Conservation (phyloP, 2,888 invertebrate genomes). For the Erebia ligea region DNA sequence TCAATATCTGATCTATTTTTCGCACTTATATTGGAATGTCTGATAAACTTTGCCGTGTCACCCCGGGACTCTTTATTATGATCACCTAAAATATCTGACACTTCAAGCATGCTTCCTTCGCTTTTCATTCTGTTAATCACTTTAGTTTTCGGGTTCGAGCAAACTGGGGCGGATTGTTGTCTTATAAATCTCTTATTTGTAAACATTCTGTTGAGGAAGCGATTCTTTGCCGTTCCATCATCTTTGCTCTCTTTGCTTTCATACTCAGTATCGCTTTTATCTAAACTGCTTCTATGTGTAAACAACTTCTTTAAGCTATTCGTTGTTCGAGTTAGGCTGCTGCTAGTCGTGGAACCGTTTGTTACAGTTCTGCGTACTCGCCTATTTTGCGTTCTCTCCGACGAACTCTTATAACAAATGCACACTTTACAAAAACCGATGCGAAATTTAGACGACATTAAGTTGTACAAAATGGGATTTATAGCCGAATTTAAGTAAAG, state of each 20-base stretch:
- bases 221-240: conserved; percentile 50
- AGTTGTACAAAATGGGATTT: conserved; percentile 95
- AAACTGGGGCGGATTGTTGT: conserved; percentile 74
- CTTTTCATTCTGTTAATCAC: conserved; percentile 69
- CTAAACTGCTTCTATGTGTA: conserved; percentile 71
- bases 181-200: conserved; percentile 64
- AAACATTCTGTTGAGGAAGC: conserved; percentile 68
- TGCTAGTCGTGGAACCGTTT: conserved; percentile 84
- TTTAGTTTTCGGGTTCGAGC: conserved; percentile 59
- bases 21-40: conserved; percentile 66
- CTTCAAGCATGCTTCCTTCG: conserved; percentile 66
- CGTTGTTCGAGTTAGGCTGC: conserved; percentile 84
- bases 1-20: conserved; percentile 62
- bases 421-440: conserved; percentile 89
- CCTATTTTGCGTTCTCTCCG: conserved; percentile 66
- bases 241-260: conserved; percentile 59
- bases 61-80: conserved; percentile 44
- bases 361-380: conserved; percentile 80
- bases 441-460: conserved; percentile 96
- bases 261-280: conserved; percentile 65
- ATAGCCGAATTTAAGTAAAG: conserved; percentile 94
- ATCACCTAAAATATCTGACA: conserved; percentile 51
- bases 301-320: conserved; percentile 81
- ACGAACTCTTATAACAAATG: conserved; percentile 78
- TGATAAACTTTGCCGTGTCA: conserved; percentile 57